phyloP scores from a whole-genome alignment of 2,113 vertebrate genomes.

The Regulus satrapa region DNA sequence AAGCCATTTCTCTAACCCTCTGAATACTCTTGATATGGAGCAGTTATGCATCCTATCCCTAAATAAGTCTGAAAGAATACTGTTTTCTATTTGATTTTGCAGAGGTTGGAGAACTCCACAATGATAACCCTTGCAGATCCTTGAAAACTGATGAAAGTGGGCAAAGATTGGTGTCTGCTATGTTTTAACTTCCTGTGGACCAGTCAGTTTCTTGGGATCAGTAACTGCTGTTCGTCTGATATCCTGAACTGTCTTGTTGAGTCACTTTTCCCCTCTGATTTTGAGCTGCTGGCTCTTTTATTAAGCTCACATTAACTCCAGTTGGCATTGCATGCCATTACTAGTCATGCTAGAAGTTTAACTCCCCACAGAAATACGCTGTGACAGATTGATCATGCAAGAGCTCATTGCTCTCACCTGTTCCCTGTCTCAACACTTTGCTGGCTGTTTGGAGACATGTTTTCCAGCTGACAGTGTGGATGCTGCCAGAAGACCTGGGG shows the following conservation, averaged over 20 bases:
- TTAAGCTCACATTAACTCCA: background rate
- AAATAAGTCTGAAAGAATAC: background rate
- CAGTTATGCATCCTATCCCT: background rate
- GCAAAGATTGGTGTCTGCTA: background rate
- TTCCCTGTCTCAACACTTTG: background rate
- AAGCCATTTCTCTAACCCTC: background rate
- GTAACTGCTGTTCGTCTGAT: background rate
- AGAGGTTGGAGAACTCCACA: background rate
- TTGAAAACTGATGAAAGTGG: background rate
- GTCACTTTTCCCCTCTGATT: background rate
- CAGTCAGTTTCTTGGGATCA: background rate
- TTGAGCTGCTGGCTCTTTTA: background rate
- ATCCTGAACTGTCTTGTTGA: background rate
- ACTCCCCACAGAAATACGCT: background rate
- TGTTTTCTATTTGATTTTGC: background rate
- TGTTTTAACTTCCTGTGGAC: background rate
- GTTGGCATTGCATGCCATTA: background rate
- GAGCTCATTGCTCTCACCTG: background rate
- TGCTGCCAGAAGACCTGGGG: background rate
- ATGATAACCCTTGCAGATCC: background rate
- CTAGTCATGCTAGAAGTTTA: background rate
- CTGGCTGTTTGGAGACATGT: background rate
- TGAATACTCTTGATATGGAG: background rate
- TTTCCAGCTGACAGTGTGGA: background rate
- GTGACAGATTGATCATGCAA: background rate